These are phyloP conservation scores for Melierax canorus DNA, from an alignment of 2,113 vertebrate genomes.

Conservation along the genomic window DNA sequence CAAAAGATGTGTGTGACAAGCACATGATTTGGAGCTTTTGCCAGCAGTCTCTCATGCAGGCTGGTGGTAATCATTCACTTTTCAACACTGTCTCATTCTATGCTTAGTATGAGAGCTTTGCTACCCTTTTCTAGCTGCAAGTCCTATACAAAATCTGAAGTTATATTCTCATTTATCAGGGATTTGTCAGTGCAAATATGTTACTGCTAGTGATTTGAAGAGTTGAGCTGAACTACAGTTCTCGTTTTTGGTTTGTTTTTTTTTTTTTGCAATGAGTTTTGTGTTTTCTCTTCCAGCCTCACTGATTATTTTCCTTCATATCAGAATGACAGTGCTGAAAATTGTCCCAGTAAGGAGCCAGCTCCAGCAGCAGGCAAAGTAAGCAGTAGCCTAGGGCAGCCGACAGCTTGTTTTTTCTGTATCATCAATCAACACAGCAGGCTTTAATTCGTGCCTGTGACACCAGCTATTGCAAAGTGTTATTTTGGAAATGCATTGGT, in stretches of 20 bases:
- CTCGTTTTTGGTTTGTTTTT: neutral
- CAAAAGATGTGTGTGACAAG: neutral
- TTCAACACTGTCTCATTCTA: neutral
- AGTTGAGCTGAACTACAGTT: neutral
- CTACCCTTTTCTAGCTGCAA: neutral
- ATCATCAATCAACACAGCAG: neutral
- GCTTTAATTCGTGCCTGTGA: neutral
- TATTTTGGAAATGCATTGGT: neutral
- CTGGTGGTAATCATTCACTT: neutral
- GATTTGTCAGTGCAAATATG: neutral
- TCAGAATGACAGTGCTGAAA: neutral
- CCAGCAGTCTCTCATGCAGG: conserved; percentile 1
- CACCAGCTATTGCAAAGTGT: neutral
- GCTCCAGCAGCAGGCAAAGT: neutral
- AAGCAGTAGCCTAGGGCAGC: neutral
- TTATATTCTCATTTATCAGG: neutral
- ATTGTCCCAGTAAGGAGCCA: neutral
- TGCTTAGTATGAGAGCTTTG: neutral
- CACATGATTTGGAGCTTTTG: neutral
- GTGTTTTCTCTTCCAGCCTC: neutral
- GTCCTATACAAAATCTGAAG: neutral
- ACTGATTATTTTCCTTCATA: neutral
- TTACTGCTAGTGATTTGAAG: neutral
- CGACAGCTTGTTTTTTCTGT: neutral
- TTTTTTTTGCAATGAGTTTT: neutral